Evolutionary conservation across 2,888 invertebrate species (phyloP).

Genomic region (Drosophila austrosaltans): DNA sequence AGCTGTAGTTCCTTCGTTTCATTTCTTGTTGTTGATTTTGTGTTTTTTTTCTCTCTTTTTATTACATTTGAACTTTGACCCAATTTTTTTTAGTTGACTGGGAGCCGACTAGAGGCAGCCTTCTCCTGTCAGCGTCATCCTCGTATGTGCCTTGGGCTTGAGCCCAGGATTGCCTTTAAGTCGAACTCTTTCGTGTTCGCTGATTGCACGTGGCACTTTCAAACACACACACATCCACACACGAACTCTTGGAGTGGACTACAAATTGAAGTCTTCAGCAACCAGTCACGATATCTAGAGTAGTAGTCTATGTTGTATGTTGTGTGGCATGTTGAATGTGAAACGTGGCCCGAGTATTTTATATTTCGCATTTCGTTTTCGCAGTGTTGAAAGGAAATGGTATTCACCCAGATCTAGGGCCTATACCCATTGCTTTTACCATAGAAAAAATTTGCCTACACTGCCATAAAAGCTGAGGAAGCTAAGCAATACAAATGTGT

Average conservation of each 20-base stretch:
- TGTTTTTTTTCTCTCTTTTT: conserved; percentile 49
- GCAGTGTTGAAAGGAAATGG: conserved; percentile 65
- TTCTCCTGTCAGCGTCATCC: conserved; percentile 23
- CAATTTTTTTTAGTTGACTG: conserved; percentile 63
- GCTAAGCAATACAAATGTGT: too few species aligned
- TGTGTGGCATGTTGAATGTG: conserved; percentile 45
- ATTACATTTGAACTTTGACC: conserved; percentile 81
- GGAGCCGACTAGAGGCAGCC: conserved; percentile 25
- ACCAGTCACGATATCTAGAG: conserved; percentile 76
- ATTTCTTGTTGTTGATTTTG: conserved; percentile 13
- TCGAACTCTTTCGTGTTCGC: conserved; percentile 35
- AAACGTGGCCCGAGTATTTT: conserved; percentile 50
- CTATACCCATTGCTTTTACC: conserved; percentile 22
- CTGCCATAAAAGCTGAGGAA: not conserved
- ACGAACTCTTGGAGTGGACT: conserved; percentile 42
- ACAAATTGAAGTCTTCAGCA: conserved; percentile 76
- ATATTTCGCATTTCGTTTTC: conserved; percentile 59
- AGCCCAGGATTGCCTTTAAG: conserved; percentile 23
- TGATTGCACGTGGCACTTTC: conserved; percentile 73
- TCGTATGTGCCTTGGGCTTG: conserved; percentile 41
- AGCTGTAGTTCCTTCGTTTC: conserved; percentile 5
- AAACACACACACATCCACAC: conserved; percentile 32
- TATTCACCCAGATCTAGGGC: conserved; percentile 36
- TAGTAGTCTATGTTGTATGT: conserved; percentile 65
- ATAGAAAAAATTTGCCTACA: conserved; percentile 8